Conservation (phyloP, 2,888 invertebrate species). For the Molanna angustata region DNA sequence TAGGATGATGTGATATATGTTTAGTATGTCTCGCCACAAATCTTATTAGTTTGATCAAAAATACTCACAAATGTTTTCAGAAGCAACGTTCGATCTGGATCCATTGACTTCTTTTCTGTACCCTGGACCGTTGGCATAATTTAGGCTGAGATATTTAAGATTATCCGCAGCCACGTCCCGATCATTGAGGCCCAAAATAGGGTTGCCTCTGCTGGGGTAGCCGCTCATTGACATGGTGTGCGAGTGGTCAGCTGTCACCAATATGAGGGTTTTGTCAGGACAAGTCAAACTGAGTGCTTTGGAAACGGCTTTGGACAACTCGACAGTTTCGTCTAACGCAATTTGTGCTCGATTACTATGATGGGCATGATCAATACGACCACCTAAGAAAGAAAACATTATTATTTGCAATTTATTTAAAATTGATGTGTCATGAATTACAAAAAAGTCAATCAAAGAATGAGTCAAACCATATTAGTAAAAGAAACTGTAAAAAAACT, state of each 20-base stretch:
- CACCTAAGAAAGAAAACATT: slow-evolving; percentile 40
- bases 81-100: no score
- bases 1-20: no score
- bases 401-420: neutral
- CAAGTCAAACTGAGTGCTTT: slow-evolving; percentile 49
- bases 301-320: slow-evolving; percentile 46
- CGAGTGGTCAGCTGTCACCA: slow-evolving; percentile 61
- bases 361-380: slow-evolving; percentile 57
- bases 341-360: slow-evolving; percentile 50
- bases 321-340: slow-evolving; percentile 61
- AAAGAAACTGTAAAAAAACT: no score
- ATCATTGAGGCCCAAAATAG: slow-evolving; percentile 53
- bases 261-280: slow-evolving; percentile 56
- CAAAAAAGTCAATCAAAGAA: no score
- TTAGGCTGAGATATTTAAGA: slow-evolving; percentile 58
- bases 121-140: slow-evolving; percentile 65
- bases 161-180: slow-evolving; percentile 48
- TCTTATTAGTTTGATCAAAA: no score
- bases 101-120: slow-evolving; percentile 44
- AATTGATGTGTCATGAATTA: no score
- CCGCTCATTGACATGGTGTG: slow-evolving; percentile 57
- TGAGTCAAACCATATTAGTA: no score
- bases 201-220: slow-evolving; percentile 55
- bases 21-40: no score
- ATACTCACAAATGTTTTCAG: no score